Conservation (phyloP, 2,888 invertebrate species). For the Hydrotaea diabolus region DNA sequence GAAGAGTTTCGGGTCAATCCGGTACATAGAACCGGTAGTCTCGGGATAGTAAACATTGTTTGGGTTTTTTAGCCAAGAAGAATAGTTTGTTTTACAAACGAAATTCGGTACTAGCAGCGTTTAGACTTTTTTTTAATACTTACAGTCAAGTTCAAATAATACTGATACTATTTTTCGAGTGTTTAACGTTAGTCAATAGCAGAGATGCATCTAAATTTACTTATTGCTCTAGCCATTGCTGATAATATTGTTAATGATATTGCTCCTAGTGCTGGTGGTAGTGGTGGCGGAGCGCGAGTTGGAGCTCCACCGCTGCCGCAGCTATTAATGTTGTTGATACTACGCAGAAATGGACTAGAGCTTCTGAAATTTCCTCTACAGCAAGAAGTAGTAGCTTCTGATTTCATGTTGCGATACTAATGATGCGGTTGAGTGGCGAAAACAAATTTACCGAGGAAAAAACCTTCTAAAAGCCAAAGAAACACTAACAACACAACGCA, state of each 20-base stretch:
- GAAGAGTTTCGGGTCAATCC: too few species aligned
- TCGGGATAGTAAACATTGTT: too few species aligned
- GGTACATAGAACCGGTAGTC: too few species aligned
- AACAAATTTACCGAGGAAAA: constrained; percentile 27
- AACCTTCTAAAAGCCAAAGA: neutral
- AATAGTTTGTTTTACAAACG: too few species aligned
- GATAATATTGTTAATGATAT: neutral
- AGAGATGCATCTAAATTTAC: constrained; percentile 10
- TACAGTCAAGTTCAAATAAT: too few species aligned
- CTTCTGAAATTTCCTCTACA: constrained; percentile 1
- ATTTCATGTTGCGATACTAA: constrained; percentile 53
- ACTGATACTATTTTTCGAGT: neutral
- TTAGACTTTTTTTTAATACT: too few species aligned
- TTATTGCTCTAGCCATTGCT: neutral
- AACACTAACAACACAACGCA: neutral
- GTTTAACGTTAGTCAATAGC: neutral
- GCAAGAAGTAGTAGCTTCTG: constrained; percentile 27
- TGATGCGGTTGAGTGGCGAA: constrained; percentile 59
- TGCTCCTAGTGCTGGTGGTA: neutral
- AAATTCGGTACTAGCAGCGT: too few species aligned
- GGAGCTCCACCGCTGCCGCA: neutral
- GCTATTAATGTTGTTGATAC: neutral
- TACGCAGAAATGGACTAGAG: neutral
- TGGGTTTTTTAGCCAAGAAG: too few species aligned
- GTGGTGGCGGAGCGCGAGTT: too few species aligned